phyloP scores from a whole-genome alignment of 2,113 vertebrate genomes.

The Oryzias woworae region DNA sequence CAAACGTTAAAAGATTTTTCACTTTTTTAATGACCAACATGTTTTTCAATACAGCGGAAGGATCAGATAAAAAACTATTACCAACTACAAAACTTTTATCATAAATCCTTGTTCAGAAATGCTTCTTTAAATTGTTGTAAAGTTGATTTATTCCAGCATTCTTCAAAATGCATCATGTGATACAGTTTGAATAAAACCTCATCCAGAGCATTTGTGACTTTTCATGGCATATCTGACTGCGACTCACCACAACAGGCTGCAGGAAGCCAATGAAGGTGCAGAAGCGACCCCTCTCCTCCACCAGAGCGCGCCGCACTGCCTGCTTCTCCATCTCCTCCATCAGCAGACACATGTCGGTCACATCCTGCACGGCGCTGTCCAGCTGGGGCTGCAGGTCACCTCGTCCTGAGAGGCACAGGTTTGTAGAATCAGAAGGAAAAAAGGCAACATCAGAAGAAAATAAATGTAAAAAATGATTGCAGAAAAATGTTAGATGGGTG shows the following conservation, averaged over 20 bases:
- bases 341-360: conserved; percentile 95
- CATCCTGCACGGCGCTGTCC: conserved; percentile 94
- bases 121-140: too few species aligned
- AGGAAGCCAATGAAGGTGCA: conserved; percentile 94
- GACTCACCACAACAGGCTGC: conserved; percentile 93
- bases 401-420: conserved; percentile 78
- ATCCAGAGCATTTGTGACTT: too few species aligned
- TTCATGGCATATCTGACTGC: too few species aligned
- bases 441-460: background rate
- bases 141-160: too few species aligned
- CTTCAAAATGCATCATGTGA: too few species aligned
- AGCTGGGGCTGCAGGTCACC: conserved; percentile 96
- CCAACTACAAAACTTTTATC: too few species aligned
- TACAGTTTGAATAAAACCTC: too few species aligned
- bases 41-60: too few species aligned
- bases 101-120: too few species aligned
- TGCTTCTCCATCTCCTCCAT: conserved; percentile 99
- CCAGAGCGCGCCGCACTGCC: conserved; percentile 91
- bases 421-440: background rate
- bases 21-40: too few species aligned
- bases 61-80: too few species aligned
- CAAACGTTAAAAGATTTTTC: too few species aligned
- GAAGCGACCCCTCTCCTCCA: conserved; percentile 94
- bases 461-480: background rate
- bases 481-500: background rate